These are phyloP conservation scores for Heliconius himera DNA, from an alignment of 1,140 invertebrate genomes.

Conservation along the genomic window DNA sequence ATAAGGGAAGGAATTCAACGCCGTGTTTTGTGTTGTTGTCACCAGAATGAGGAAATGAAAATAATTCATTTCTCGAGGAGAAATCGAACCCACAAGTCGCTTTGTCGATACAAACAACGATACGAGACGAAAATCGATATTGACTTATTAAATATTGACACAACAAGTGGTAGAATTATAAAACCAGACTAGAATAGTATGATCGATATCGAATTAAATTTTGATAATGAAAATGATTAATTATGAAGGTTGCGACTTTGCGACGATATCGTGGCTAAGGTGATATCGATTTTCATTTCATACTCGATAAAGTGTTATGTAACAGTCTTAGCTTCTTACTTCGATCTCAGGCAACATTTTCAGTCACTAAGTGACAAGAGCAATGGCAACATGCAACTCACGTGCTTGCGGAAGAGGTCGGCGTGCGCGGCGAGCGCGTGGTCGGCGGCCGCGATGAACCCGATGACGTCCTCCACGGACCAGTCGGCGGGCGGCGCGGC, in stretches of 20 bases:
- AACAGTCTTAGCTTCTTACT: too few species aligned
- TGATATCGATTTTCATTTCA: too few species aligned
- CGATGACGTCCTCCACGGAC: slow-evolving; percentile 97
- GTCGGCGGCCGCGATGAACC: slow-evolving; percentile 92
- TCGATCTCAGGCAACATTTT: too few species aligned
- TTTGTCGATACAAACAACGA: too few species aligned
- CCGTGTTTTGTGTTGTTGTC: too few species aligned
- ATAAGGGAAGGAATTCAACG: too few species aligned
- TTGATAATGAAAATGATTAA: not conserved
- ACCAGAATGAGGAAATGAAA: too few species aligned
- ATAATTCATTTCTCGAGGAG: too few species aligned
- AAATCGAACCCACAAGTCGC: too few species aligned
- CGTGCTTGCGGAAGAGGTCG: slow-evolving; percentile 97
- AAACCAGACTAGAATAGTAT: not conserved
- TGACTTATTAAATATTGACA: not conserved
- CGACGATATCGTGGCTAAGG: too few species aligned
- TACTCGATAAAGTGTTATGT: too few species aligned
- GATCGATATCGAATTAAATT: not conserved
- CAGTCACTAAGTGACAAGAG: not conserved
- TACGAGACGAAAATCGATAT: not conserved
- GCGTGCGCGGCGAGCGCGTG: slow-evolving; percentile 90
- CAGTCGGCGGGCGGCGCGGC: slow-evolving; percentile 90
- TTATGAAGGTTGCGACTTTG: not conserved
- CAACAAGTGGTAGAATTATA: not conserved
- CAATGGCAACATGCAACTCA: slow-evolving; percentile 83